A percentile compares a stretch with the other conserved stretches of the same genome.
Conservation (phyloP, 2,888 invertebrate species). For the Ophion slaviceki region DNA sequence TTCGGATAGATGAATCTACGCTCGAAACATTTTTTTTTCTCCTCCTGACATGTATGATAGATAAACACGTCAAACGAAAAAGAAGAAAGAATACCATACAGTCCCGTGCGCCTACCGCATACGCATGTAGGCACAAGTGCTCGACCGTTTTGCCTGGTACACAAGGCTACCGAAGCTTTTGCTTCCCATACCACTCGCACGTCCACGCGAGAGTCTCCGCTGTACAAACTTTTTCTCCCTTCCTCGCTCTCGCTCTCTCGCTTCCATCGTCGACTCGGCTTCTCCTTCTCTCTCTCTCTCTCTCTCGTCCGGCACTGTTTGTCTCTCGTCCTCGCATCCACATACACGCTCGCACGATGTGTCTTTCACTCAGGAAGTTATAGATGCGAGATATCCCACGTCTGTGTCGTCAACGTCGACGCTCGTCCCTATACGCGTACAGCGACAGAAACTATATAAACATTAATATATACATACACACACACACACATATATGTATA, state of each 20-base stretch:
- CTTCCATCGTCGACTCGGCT: neutral
- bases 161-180: slow-evolving; percentile 46
- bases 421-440: slow-evolving; percentile 6
- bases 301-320: neutral
- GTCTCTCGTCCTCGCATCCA: slow-evolving; percentile 17
- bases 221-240: slow-evolving; percentile 49
- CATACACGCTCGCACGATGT: slow-evolving; percentile 17
- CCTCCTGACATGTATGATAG: slow-evolving; percentile 11
- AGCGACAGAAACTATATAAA: slow-evolving; percentile 8
- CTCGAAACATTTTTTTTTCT: slow-evolving; percentile 2
- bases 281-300: slow-evolving; percentile 14
- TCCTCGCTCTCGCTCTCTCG: slow-evolving; percentile 44
- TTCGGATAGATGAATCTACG: neutral
- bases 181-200: slow-evolving; percentile 1
- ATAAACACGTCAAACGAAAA: slow-evolving; percentile 25
- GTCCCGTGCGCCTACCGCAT: slow-evolving; percentile 18
- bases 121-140: slow-evolving; percentile 32
- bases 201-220: neutral
- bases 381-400: slow-evolving; percentile 61
- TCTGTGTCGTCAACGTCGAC: slow-evolving; percentile 59
- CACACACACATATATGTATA: slow-evolving; percentile 1
- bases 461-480: slow-evolving; percentile 7
- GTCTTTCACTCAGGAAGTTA: slow-evolving; percentile 49
- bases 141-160: slow-evolving; percentile 51
- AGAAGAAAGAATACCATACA: slow-evolving; percentile 20